Base-by-base conservation (phyloP, 2,113 vertebrate genomes). In the Arenaria interpres region DNA sequence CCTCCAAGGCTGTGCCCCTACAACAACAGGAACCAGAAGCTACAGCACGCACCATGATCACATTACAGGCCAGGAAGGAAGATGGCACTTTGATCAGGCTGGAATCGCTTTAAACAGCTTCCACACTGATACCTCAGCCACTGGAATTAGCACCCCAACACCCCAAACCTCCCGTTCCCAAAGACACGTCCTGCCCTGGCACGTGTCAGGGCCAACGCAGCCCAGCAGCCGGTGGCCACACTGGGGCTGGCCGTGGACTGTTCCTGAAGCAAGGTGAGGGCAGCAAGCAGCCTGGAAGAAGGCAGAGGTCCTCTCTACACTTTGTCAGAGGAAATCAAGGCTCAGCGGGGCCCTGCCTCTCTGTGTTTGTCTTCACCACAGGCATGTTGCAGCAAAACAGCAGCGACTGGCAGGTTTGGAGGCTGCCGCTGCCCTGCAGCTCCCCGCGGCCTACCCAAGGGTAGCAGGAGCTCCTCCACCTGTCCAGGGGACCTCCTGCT, bases 31-130 rank as follows among this genome's bases (percentile, higher is more conserved):
- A 98, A 96, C 97, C 95, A 91, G 91, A 92, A 91, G 91, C 88
- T 93, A 76, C 94, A 95, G 95, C 94, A 95, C 96, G 93, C 94
- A 56, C 88, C 2, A 1, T 2, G 92, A 95, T 97, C 90, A 82
- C 17, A 0, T 98, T 98, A 97, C 96, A 66, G 80, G 96, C 98
- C 97, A 97, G 98, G 98, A 98, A 98, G 98, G 98, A 98, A 98
- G 97, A 96, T 93, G 82, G 80, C 77, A 72, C 91, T 91, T 95
- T 90, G 95, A 98, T 97, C 94, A 83, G 94, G 76, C 82, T 93
- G 92, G 95, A 97, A 91, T 74, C 17, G 4, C 95, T 95, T 96
- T 92, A 82, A 95, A 95, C 87, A 46, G 84, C 74, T 95, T 94
- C 86, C 96, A 96, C 75, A 59, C 78, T 0, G n/a, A 35, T 75